phyloP scores from a whole-genome alignment of 2,113 vertebrate species.

The Falcunculus frontatus region DNA sequence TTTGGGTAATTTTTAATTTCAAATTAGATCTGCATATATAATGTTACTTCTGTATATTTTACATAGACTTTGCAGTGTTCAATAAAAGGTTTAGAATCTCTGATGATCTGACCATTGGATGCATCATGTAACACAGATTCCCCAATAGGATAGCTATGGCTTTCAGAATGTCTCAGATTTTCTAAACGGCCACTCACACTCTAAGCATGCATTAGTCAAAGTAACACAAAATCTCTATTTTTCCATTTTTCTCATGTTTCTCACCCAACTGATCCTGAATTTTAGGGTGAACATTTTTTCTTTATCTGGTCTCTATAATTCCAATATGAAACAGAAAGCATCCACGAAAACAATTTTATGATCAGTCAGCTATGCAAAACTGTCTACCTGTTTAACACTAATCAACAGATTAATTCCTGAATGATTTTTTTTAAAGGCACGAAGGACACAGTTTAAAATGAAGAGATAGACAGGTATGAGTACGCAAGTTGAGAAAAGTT shows the following conservation, averaged over 20 bases:
- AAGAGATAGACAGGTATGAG: background rate
- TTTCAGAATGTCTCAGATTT: background rate
- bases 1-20: background rate
- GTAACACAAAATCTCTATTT: background rate
- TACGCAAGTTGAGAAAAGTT: background rate
- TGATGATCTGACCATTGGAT: background rate
- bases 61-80: background rate
- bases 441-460: background rate
- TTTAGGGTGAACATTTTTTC: background rate
- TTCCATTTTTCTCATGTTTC: background rate
- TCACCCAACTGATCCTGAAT: background rate
- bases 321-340: background rate
- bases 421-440: background rate
- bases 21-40: background rate
- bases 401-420: background rate
- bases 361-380: background rate
- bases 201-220: background rate
- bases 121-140: background rate
- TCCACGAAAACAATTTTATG: background rate
- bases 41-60: background rate
- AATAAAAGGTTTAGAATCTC: background rate
- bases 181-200: background rate
- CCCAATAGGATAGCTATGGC: background rate
- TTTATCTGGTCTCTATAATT: background rate
- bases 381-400: background rate